phyloP scores from a whole-genome alignment of 2,888 invertebrate genomes.

The Bombylius major region DNA sequence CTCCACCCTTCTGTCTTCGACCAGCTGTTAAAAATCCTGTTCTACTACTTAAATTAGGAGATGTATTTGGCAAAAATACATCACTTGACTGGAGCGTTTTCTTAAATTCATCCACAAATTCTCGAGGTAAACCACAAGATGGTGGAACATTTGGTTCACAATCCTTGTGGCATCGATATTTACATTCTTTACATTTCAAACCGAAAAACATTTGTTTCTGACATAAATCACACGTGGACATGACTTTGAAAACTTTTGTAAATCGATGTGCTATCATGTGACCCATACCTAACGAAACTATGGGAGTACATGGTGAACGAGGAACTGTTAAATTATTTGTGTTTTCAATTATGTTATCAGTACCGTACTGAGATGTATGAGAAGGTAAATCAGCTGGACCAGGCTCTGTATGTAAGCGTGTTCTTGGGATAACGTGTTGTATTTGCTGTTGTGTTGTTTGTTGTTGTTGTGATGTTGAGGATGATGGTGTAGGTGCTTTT shows the following conservation, averaged over 20 bases:
- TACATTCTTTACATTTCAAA: constrained; percentile 88
- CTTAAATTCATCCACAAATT: constrained; percentile 70
- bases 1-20: constrained; percentile 18
- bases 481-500: too few species aligned
- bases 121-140: constrained; percentile 81
- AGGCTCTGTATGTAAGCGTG: constrained; percentile 35
- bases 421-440: constrained; percentile 22
- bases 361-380: constrained; percentile 16
- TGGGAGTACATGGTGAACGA: constrained; percentile 61
- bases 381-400: constrained; percentile 21
- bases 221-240: constrained; percentile 82
- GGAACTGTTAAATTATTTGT: constrained; percentile 39
- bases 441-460: constrained; percentile 11
- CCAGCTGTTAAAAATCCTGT: constrained; percentile 15
- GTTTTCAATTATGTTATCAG: constrained; percentile 28
- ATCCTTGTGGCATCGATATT: constrained; percentile 62
- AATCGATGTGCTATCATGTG: constrained; percentile 85
- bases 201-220: constrained; percentile 79
- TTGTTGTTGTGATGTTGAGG: constrained; percentile 6
- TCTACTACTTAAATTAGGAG: constrained; percentile 27
- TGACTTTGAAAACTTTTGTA: constrained; percentile 75
- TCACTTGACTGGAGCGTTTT: constrained; percentile 53
- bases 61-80: constrained; percentile 31
- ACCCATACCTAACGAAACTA: constrained; percentile 67
- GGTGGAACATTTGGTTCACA: constrained; percentile 86